Evolutionary conservation across 2,113 vertebrate species (phyloP).

Genomic region (Pteruthius melanotis): DNA sequence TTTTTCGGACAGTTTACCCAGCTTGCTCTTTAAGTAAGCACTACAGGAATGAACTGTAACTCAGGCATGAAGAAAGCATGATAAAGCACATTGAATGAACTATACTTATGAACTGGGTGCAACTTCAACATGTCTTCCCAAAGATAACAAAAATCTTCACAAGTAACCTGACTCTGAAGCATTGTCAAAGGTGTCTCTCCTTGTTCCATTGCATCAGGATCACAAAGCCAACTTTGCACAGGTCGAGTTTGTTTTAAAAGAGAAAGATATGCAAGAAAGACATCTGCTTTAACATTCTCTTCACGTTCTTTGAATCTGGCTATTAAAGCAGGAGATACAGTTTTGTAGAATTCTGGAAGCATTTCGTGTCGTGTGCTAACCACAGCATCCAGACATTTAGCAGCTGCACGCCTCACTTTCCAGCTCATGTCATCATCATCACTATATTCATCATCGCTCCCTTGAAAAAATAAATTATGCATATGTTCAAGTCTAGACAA

Average conservation of each 20-base stretch:
- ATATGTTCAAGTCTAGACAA: constrained; percentile 27
- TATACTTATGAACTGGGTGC: neutral
- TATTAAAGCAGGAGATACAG: constrained; percentile 93
- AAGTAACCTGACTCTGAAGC: constrained; percentile 94
- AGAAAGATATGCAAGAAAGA: constrained; percentile 97
- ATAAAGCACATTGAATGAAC: neutral
- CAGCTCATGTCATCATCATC: constrained; percentile 99
- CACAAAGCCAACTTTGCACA: constrained; percentile 95
- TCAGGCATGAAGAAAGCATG: neutral
- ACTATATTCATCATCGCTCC: constrained; percentile 97
- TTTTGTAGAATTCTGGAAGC: constrained; percentile 97
- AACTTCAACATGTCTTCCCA: neutral
- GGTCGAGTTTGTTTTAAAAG: constrained; percentile 97
- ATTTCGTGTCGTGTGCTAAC: constrained; percentile 98
- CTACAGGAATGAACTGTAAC: neutral
- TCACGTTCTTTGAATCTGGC: constrained; percentile 97
- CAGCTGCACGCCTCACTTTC: constrained; percentile 95
- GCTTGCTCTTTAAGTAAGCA: neutral
- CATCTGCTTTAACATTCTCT: constrained; percentile 98
- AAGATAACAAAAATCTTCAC: neutral
- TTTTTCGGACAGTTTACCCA: neutral
- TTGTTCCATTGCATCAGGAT: constrained; percentile 98
- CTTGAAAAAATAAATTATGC: constrained; percentile 69
- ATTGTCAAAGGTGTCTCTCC: constrained; percentile 96
- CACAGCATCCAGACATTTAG: constrained; percentile 95